phyloP scores from a whole-genome alignment of 2,888 invertebrate genomes.

The Apoderus coryli region DNA sequence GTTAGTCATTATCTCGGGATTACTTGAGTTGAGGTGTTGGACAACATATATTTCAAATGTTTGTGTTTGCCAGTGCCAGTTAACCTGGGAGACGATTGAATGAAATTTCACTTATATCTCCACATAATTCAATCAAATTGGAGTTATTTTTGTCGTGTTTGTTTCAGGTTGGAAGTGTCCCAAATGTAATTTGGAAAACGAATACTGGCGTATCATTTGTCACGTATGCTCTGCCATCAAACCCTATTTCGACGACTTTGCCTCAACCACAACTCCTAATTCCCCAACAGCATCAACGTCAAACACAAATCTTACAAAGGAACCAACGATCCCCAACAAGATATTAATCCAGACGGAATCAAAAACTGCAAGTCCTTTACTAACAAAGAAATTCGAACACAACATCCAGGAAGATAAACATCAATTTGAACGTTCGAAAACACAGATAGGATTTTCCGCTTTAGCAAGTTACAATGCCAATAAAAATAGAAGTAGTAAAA shows the following conservation, averaged over 20 bases:
- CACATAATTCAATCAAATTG: no score
- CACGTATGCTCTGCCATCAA: constrained; percentile 42
- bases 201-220: constrained; percentile 46
- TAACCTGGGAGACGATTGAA: no score
- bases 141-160: no score
- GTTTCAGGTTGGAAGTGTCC: constrained; percentile 49
- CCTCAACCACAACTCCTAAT: constrained; percentile 14
- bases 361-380: constrained; percentile 15
- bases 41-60: no score
- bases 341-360: constrained; percentile 9
- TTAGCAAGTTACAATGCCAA: constrained; percentile 25
- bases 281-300: no score
- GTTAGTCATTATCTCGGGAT: no score
- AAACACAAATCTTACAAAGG: no score
- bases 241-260: constrained; percentile 33
- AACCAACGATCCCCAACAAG: constrained; percentile 1
- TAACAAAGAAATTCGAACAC: constrained; percentile 14
- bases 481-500: constrained; percentile 18
- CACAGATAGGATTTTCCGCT: constrained; percentile 31
- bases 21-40: no score
- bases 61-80: no score
- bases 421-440: constrained; percentile 29
- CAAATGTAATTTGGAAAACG: constrained; percentile 44
- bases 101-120: no score
- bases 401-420: constrained; percentile 20